phyloP scores from a whole-genome alignment of 2,113 vertebrate species.

The Grammomys dolichurus region DNA sequence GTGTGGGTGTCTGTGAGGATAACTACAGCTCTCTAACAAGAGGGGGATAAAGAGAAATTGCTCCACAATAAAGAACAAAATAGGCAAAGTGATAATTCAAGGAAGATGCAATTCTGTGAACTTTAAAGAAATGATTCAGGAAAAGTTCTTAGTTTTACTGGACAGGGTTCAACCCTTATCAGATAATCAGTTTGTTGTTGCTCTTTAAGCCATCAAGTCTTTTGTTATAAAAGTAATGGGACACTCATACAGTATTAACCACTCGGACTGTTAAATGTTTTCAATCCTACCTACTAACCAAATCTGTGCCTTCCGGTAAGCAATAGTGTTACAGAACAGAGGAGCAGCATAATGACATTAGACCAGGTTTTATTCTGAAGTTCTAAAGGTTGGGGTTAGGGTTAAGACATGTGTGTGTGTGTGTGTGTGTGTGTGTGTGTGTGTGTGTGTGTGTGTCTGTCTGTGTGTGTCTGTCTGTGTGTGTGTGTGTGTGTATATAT shows the following conservation, averaged over 20 bases:
- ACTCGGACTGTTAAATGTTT: background rate
- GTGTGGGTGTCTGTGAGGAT: background rate
- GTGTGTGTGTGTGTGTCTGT: background rate
- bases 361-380: background rate
- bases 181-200: background rate
- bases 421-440: too few species aligned
- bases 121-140: conserved; percentile 1
- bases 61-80: background rate
- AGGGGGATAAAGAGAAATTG: background rate
- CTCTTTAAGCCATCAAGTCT: background rate
- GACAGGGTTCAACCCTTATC: background rate
- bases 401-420: background rate
- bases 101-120: background rate
- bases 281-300: background rate
- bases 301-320: background rate
- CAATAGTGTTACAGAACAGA: background rate
- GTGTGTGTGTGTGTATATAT: background rate
- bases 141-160: background rate
- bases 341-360: background rate
- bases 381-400: background rate
- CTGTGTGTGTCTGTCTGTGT: background rate
- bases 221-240: background rate
- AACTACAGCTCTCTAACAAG: background rate
- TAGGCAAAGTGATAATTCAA: background rate
- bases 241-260: background rate